Conservation (phyloP, 1,140 invertebrate species). For the Platyscapa corneri region DNA sequence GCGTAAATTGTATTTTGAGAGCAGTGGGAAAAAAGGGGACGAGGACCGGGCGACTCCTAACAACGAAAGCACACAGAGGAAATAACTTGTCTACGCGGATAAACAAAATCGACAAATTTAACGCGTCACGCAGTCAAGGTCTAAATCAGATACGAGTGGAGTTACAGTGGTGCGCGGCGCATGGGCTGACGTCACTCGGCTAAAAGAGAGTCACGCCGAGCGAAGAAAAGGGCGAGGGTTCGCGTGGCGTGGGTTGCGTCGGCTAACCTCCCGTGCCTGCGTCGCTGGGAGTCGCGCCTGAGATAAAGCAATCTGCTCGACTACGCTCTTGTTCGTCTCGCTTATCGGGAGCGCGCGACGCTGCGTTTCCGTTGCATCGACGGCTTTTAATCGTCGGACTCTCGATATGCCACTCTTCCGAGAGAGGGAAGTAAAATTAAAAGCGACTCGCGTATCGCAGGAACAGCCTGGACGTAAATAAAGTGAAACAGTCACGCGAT, state of each 20-base stretch:
- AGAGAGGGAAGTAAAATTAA: background rate
- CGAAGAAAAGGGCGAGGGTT: slow-evolving; percentile 15
- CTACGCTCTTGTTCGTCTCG: too few relatives aligned
- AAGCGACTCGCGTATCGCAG: background rate
- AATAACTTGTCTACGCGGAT: background rate
- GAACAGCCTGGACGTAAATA: background rate
- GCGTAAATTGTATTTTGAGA: background rate
- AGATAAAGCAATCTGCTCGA: background rate
- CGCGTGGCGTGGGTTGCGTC: background rate
- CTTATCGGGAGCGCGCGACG: background rate
- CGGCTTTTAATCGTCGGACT: background rate
- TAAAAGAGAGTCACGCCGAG: background rate
- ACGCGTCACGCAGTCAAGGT: slow-evolving; percentile 41
- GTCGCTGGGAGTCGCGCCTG: background rate
- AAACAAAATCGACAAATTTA: slow-evolving; percentile 29
- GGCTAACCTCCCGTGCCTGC: background rate
- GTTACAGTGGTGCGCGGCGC: background rate
- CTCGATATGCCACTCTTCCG: background rate
- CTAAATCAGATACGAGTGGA: slow-evolving; percentile 10
- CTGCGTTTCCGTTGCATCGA: background rate
- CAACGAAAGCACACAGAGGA: background rate
- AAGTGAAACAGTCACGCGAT: background rate
- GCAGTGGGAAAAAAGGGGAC: background rate
- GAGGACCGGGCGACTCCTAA: background rate
- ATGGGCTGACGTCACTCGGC: slow-evolving; percentile 2